Base-by-base conservation (phyloP, 2,797 vertebrate species). In the Acomys russatus region DNA sequence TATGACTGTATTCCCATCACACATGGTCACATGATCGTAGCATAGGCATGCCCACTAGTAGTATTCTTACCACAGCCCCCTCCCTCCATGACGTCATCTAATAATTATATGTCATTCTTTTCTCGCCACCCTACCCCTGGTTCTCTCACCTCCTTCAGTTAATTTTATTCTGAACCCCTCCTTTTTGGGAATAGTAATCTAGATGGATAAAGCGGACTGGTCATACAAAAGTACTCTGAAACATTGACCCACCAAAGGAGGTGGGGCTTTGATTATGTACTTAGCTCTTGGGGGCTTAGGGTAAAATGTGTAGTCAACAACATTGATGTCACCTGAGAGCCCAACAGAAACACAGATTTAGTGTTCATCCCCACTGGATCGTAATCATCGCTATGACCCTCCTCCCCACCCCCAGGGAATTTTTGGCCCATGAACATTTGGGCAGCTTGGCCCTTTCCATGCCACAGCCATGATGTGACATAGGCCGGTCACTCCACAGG, bases 91-190 rank as follows among this genome's bases (percentile, higher is more conserved):
- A 93, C 51, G 9, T 74, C 17, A 59, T 63, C 22, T 61, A 78
- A 12, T 88, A 61, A 18, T 84, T 80, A 49, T 66, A 28, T 59
- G 11, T 83, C 74, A 64, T 91, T 71, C 61, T 59, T 87, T 44
- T 54, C 59, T 91, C 44, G 44, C 44, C 44, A 44, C 44, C 28
- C 44, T 64, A 51, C 78, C 5, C 23, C 63, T 70, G 30, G 20
- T 90, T 73, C 14, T 23, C 73, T n/a, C 17, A 23, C 1, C 59
- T 61, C 88, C 51, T 51, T 95, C 59, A 38, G 30, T 88, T 86
- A 18, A 28, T 23, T 87, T 96, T 90, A 22, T 51, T 92, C 59
- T 76, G 25, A 84, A 56, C 68, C 66, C 54, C 22, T 93, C n/a
- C 91, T 77, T 92, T 35, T 30, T 54, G 35, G 35, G 80, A 92